A percentile compares a stretch with the other conserved stretches of the same genome.
Evolutionary conservation across 2,797 vertebrate genomes (phyloP).

Genomic region (Poeciliopsis infans): DNA sequence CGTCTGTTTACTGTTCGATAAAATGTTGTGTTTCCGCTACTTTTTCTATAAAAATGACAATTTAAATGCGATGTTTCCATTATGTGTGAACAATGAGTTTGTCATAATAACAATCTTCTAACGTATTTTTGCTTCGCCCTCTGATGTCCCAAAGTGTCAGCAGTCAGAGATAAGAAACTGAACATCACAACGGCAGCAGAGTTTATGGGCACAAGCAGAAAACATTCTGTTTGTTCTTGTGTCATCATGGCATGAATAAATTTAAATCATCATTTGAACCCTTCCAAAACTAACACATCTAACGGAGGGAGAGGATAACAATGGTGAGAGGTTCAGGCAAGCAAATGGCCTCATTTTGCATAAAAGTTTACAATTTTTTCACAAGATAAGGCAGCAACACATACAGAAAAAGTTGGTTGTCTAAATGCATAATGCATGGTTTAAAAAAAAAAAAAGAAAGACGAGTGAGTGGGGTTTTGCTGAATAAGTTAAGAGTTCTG

Average conservation of each 20-base stretch:
- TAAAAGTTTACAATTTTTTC: background rate
- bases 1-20: background rate
- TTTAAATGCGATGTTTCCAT: background rate
- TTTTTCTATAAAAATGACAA: background rate
- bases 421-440: slow-evolving; percentile 43
- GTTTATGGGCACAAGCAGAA: background rate
- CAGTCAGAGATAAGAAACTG: background rate
- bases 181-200: background rate
- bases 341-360: slow-evolving; percentile 7
- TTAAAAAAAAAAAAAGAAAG: slow-evolving; percentile 18
- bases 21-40: background rate
- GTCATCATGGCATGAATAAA: background rate
- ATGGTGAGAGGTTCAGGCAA: background rate
- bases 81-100: background rate
- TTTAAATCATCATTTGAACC: background rate
- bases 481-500: slow-evolving; percentile 50
- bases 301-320: background rate
- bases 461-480: background rate
- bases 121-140: background rate
- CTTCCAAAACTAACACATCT: background rate
- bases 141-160: background rate
- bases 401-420: slow-evolving; percentile 4
- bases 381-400: background rate
- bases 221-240: background rate
- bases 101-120: background rate